phyloP scores from a whole-genome alignment of 2,888 invertebrate species.

The Ormyrus thymus region DNA sequence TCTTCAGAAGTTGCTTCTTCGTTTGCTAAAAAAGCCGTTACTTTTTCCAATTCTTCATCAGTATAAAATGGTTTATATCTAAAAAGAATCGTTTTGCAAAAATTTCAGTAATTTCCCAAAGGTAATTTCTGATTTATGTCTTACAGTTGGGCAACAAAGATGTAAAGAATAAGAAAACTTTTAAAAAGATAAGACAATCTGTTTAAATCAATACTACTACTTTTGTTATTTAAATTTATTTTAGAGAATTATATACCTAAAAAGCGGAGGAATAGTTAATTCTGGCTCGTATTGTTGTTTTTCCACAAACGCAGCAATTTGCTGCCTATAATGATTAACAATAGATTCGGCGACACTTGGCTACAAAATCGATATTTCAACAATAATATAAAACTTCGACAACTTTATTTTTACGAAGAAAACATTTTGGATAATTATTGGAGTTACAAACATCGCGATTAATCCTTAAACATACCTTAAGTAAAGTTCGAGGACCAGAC shows the following conservation, averaged over 20 bases:
- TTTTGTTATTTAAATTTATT: background rate
- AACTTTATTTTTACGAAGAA: too few relatives aligned
- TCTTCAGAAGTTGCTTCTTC: slow-evolving; percentile 80
- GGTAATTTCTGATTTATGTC: too few relatives aligned
- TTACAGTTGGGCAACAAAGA: slow-evolving; percentile 6
- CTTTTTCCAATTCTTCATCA: slow-evolving; percentile 61
- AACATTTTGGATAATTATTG: background rate
- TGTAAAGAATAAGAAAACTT: background rate
- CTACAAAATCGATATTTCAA: slow-evolving; percentile 72
- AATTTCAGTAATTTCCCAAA: too few relatives aligned
- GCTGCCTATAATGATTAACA: slow-evolving; percentile 80
- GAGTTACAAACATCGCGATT: background rate
- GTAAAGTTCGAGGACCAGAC: slow-evolving; percentile 59
- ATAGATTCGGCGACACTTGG: slow-evolving; percentile 86
- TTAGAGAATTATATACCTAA: slow-evolving; percentile 49
- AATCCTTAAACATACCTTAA: slow-evolving; percentile 61
- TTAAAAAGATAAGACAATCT: too few relatives aligned
- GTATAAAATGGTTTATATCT: slow-evolving; percentile 67
- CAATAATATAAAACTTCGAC: too few relatives aligned
- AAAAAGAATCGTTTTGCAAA: background rate
- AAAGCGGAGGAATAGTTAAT: slow-evolving; percentile 82
- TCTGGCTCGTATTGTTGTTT: slow-evolving; percentile 85
- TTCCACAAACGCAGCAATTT: slow-evolving; percentile 81
- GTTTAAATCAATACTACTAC: background rate
- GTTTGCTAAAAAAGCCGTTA: slow-evolving; percentile 82